phyloP scores from a whole-genome alignment of 1,140 invertebrate genomes.

The Bombus difficillimus region DNA sequence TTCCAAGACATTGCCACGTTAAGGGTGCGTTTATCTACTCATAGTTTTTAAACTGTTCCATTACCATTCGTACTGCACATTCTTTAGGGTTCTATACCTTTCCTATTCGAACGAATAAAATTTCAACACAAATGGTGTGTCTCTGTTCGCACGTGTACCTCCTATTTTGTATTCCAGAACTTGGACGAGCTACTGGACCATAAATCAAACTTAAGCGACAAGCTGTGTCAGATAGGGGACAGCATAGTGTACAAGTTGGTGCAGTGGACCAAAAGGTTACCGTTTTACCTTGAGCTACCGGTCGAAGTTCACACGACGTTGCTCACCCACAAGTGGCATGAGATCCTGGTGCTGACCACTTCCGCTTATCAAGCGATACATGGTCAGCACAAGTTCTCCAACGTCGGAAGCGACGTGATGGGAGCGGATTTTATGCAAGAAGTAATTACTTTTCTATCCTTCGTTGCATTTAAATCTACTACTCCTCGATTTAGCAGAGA shows the following conservation, averaged over 20 bases:
- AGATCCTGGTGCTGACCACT: conserved; percentile 96
- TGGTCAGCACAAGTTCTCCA: conserved; percentile 84
- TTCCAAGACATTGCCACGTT: conserved; percentile 97
- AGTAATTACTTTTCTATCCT: conserved; percentile 81
- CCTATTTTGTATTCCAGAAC: conserved; percentile 84
- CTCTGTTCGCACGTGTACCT: background rate
- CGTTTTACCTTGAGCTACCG: conserved; percentile 97
- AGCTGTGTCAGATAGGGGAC: conserved; percentile 96
- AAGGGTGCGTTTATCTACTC: conserved; percentile 79
- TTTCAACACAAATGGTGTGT: background rate
- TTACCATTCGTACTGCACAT: too few species aligned
- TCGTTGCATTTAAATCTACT: background rate
- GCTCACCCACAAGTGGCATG: conserved; percentile 98
- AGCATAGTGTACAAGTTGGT: conserved; percentile 98
- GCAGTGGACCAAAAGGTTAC: conserved; percentile 98
- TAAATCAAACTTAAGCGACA: conserved; percentile 94
- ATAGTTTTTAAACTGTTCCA: background rate
- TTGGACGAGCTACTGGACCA: conserved; percentile 95
- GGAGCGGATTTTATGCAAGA: conserved; percentile 90
- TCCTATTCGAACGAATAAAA: background rate
- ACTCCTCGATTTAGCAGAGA: background rate
- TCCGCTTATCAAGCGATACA: conserved; percentile 97
- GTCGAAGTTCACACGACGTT: conserved; percentile 97
- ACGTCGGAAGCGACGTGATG: conserved; percentile 81
- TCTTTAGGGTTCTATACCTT: too few species aligned